These are phyloP conservation scores for Nycticebus coucang DNA, from an alignment of 2,113 vertebrate genomes.

Conservation along the genomic window DNA sequence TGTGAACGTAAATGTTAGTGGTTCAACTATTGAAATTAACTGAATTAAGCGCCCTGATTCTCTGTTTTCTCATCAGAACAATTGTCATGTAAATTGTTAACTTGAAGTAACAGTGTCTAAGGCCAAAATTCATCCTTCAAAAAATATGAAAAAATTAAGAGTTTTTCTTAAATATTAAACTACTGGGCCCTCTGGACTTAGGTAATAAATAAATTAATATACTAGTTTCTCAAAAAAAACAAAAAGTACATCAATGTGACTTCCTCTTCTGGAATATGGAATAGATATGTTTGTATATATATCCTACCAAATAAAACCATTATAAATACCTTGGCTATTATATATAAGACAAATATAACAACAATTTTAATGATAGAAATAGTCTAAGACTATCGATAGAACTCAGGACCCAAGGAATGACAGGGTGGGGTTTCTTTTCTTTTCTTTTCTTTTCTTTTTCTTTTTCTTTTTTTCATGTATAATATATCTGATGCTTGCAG, in stretches of 20 bases:
- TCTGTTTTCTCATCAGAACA: neutral
- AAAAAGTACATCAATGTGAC: neutral
- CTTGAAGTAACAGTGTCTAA: neutral
- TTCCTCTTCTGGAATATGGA: neutral
- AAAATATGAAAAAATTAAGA: too few relatives aligned
- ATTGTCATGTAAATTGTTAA: neutral
- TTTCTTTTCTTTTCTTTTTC: neutral
- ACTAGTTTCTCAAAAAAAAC: too few relatives aligned
- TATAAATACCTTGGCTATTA: neutral
- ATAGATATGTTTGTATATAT: neutral
- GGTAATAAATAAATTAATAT: too few relatives aligned
- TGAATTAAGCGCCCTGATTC: neutral
- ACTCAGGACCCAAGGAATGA: neutral
- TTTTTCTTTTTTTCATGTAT: neutral
- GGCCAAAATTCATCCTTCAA: too few relatives aligned
- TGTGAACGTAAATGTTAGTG: neutral
- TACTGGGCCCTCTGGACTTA: too few relatives aligned
- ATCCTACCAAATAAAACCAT: neutral
- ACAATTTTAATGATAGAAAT: neutral
- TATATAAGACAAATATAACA: neutral
- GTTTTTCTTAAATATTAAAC: too few relatives aligned
- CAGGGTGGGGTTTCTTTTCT: neutral
- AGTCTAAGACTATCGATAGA: neutral
- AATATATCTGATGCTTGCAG: neutral
- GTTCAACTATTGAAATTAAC: neutral